phyloP scores from a whole-genome alignment of 2,797 vertebrate species.

The Melanogrammus aeglefinus region DNA sequence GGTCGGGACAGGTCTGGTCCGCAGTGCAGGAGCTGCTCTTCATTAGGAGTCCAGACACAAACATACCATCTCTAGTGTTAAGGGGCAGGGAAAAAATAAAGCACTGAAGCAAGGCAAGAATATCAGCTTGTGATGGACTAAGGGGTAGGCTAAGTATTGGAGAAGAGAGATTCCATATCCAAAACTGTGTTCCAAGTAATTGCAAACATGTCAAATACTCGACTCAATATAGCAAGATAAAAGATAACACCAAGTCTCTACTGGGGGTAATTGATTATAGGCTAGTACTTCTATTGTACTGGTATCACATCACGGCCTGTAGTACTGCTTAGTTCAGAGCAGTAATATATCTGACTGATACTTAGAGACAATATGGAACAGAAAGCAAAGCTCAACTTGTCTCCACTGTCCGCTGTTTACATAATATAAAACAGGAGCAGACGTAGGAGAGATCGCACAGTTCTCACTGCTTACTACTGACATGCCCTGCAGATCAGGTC shows the following conservation, averaged over 20 bases:
- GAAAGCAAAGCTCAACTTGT: not conserved
- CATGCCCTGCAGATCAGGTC: not conserved
- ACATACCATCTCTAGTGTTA: constrained; percentile 27
- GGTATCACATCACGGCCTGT: not conserved
- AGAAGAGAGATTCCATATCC: not conserved
- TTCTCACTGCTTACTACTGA: not conserved
- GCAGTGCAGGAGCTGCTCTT: constrained; percentile 26
- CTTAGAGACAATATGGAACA: not conserved
- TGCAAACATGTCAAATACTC: not conserved
- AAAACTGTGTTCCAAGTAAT: not conserved
- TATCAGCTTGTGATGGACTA: constrained; percentile 13
- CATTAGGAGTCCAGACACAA: constrained; percentile 19
- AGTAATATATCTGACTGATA: not conserved
- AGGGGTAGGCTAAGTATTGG: not conserved
- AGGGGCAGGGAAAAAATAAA: not conserved
- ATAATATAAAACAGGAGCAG: not conserved
- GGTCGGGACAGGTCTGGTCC: constrained; percentile 19
- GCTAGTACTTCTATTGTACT: not conserved
- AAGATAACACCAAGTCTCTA: not conserved
- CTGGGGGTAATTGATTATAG: not conserved
- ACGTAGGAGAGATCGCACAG: not conserved
- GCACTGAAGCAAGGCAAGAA: not conserved
- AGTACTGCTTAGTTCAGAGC: not conserved
- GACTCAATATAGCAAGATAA: not conserved
- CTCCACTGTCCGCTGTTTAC: not conserved